Evolutionary conservation across 2,113 vertebrate species (phyloP).

Genomic region (Rhineura floridana): DNA sequence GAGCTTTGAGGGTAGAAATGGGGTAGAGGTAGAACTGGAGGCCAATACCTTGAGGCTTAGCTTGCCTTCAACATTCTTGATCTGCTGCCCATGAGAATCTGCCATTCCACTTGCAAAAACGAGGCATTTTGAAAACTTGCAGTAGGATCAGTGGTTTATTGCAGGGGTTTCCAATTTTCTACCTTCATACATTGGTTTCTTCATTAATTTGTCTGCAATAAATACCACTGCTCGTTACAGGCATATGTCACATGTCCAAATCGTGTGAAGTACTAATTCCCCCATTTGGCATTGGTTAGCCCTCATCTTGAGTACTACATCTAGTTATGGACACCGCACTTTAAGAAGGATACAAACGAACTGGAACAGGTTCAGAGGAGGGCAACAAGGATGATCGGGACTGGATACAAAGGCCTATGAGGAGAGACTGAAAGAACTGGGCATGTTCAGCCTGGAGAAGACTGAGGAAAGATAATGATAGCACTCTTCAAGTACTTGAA

Average conservation of each 20-base stretch:
- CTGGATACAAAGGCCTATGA: too few relatives aligned
- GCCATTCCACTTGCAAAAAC: background rate
- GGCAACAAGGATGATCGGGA: too few relatives aligned
- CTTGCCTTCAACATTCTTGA: background rate
- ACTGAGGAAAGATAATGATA: too few relatives aligned
- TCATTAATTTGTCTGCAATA: background rate
- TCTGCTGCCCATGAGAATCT: background rate
- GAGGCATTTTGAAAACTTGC: background rate
- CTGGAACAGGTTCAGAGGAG: too few relatives aligned
- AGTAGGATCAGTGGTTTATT: background rate
- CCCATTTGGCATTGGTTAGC: too few relatives aligned
- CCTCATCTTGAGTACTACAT: too few relatives aligned
- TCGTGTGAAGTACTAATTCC: too few relatives aligned
- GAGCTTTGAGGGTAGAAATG: background rate
- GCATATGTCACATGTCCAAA: background rate
- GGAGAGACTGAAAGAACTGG: too few relatives aligned
- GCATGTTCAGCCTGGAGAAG: too few relatives aligned
- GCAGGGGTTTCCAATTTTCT: background rate
- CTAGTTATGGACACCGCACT: too few relatives aligned
- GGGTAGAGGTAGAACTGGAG: conserved; percentile 43
- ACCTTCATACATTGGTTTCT: background rate
- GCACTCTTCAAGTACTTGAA: too few relatives aligned
- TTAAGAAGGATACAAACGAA: too few relatives aligned
- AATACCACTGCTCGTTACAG: background rate
- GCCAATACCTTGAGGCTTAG: conserved; percentile 12